Evolutionary conservation across 2,888 invertebrate genomes (phyloP).

Genomic region (Nezara viridula): DNA sequence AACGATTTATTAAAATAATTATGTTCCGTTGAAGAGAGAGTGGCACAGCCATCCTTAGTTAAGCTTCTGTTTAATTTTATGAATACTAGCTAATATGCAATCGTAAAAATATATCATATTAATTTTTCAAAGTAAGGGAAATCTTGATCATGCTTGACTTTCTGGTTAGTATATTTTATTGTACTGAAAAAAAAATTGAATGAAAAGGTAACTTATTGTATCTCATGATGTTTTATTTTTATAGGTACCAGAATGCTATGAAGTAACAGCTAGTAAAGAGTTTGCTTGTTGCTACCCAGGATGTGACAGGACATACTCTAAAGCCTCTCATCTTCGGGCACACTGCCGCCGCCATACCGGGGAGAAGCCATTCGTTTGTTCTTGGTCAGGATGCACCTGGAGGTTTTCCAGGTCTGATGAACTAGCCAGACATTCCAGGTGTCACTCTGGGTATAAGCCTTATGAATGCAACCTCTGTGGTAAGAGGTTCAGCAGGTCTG

Average conservation of each 20-base stretch:
- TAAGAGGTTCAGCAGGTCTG: slow-evolving; percentile 92
- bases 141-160: no score
- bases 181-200: no score
- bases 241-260: not conserved
- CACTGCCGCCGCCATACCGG: slow-evolving; percentile 89
- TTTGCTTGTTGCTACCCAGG: slow-evolving; percentile 80
- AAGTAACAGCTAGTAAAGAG: slow-evolving; percentile 68
- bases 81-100: no score
- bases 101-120: no score
- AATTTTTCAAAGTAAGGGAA: no score
- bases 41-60: no score
- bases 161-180: no score
- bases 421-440: slow-evolving; percentile 90
- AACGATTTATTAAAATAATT: no score
- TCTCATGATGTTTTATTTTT: not conserved
- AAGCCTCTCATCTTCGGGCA: slow-evolving; percentile 91
- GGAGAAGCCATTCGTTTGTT: slow-evolving; percentile 81
- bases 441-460: slow-evolving; percentile 96
- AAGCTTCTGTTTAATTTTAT: no score
- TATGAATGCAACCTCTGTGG: slow-evolving; percentile 90
- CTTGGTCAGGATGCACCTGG: slow-evolving; percentile 89
- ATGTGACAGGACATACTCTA: slow-evolving; percentile 87
- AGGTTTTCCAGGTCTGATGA: slow-evolving; percentile 95
- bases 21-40: no score
- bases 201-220: not conserved